Evolutionary conservation across 2,888 invertebrate species (phyloP), one percentile per base, ranked within the genome.

Genomic region (Nemapogon koenigi): DNA sequence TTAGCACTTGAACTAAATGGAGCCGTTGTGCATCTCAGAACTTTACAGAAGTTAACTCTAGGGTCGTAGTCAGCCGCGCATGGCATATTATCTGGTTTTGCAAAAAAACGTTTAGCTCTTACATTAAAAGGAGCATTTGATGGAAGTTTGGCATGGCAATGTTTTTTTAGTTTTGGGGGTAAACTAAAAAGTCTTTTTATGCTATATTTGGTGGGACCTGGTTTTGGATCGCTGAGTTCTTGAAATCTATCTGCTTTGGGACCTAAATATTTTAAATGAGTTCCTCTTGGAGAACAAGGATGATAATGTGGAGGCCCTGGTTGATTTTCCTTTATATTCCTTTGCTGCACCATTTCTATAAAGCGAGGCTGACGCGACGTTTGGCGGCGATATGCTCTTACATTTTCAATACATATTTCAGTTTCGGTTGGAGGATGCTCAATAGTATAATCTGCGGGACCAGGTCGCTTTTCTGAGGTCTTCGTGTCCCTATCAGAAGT

Each of bases 271-370:
- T 51, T 40, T 37, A 63, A 47, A 39, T 59, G 40, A 11, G 52
- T 49, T 10, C 57, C 52, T 45, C 51, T 59, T n/a, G 60, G 53
- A 8, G 39, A 22, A n/a, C 41, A 49, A 15, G 66, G 68, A n/a
- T 27, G 48, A 40, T 76, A 76, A 11, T 50, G 39, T 31, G 59
- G 56, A 8, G 73, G 73, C 2, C 76, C 66, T 8, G 75, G 73
- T 2, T 44, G 46, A 29, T 48, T 53, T 43, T 73, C 64, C 35
- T 47, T 42, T 35, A 66, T 49, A 44, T 63, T 55, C 44, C 45
- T 56, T 42, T 53, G 46, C 46, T 73, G 68, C 10, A 73, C 44
- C 44, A 57, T 57, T 51, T 76, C 75, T 39, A 71, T 62, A 43
- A 52, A 72, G 40, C 76, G 59, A 16, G 59, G 46, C 44, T 72